Conservation (phyloP, 2,113 vertebrate species). For the Gnathonemus echidnorhynchus region DNA sequence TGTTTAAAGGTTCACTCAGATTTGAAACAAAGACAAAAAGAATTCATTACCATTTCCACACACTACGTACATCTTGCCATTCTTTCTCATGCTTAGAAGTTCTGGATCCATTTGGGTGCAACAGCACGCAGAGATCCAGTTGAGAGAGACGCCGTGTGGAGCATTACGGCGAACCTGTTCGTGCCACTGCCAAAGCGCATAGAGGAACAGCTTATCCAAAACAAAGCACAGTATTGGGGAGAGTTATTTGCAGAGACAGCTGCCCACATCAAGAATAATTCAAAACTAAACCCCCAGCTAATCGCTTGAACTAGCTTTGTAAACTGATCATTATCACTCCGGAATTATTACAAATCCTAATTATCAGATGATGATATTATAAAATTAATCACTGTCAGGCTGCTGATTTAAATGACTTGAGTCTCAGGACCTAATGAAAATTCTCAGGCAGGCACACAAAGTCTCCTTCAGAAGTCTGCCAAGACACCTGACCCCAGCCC, state of each 20-base stretch:
- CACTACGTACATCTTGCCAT: background rate
- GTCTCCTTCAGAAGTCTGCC: background rate
- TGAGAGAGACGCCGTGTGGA: background rate
- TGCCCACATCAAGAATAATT: background rate
- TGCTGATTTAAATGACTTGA: background rate
- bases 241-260: background rate
- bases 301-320: background rate
- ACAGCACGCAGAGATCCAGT: background rate
- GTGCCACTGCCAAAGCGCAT: background rate
- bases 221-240: background rate
- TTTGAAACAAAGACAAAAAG: background rate
- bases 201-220: background rate
- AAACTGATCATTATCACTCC: conserved; percentile 9
- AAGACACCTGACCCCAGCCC: background rate
- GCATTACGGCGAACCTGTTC: background rate
- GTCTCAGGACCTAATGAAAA: background rate
- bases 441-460: background rate
- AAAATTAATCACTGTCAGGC: background rate
- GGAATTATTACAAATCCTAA: background rate
- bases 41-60: background rate
- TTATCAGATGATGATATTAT: background rate
- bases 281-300: background rate
- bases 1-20: background rate
- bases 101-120: background rate
- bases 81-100: background rate